A percentile compares a stretch with the other conserved stretches of the same genome.
These are phyloP conservation scores for Buathra laborator DNA, from an alignment of 2,888 invertebrate species.

Conservation along the genomic window DNA sequence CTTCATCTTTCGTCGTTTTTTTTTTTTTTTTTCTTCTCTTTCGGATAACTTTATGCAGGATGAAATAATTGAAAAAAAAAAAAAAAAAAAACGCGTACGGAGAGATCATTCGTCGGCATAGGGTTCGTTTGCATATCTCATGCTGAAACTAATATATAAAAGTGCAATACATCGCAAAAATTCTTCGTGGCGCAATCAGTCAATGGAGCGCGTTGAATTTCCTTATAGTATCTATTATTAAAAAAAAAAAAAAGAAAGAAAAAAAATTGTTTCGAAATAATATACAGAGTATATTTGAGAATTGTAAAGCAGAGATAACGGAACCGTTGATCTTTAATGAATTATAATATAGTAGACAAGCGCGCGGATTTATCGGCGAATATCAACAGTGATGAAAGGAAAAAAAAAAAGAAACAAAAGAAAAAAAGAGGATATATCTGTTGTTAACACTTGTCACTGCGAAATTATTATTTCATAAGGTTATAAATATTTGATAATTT, in stretches of 20 bases:
- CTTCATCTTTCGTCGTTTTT: conserved; percentile 36
- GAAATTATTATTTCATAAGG: conserved; percentile 77
- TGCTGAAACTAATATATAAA: conserved; percentile 51
- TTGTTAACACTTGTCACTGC: conserved; percentile 76
- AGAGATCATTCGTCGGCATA: conserved; percentile 31
- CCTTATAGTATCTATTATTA: conserved; percentile 48
- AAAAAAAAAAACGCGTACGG: conserved; percentile 20
- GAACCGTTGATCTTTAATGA: conserved; percentile 55
- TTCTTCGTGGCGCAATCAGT: conserved; percentile 54
- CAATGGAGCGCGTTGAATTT: conserved; percentile 59
- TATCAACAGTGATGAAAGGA: conserved; percentile 49
- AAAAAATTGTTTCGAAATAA: conserved; percentile 55
- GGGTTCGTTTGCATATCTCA: conserved; percentile 50
- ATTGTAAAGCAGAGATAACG: conserved; percentile 59
- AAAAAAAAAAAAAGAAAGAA: conserved; percentile 33
- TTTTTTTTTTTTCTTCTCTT: conserved; percentile 40
- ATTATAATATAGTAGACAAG: conserved; percentile 56
- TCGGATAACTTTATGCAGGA: conserved; percentile 63
- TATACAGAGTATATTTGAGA: conserved; percentile 61
- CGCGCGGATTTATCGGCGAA: conserved; percentile 45
- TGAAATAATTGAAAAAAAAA: neutral
- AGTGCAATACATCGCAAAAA: conserved; percentile 66
- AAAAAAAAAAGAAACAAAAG: conserved; percentile 36
- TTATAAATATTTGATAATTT: conserved; percentile 73
- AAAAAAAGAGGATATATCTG: conserved; percentile 69